Conservation (phyloP, 2,888 invertebrate genomes). For the Ectemnius lituratus region DNA sequence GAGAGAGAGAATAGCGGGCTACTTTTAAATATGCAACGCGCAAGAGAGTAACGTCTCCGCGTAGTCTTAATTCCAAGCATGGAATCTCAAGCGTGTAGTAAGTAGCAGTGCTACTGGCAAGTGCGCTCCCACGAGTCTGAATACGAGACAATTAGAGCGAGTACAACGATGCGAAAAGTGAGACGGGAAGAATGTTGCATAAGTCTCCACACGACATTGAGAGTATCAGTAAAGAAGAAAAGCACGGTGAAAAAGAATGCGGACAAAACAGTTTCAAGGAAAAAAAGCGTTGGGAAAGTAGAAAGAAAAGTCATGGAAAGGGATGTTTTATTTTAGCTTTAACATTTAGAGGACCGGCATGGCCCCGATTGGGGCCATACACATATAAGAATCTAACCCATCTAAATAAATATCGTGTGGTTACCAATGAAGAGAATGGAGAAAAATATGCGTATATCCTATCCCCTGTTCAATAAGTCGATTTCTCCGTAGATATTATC, state of each 20-base stretch:
- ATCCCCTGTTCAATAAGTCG: too few species aligned
- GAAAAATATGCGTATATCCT: too few species aligned
- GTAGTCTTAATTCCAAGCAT: slow-evolving; percentile 22
- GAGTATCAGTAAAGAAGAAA: not conserved
- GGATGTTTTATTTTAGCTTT: too few species aligned
- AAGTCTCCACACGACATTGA: not conserved
- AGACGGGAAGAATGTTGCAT: not conserved
- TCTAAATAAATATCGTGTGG: too few species aligned
- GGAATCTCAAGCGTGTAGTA: slow-evolving; percentile 24
- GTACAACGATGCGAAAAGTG: not conserved
- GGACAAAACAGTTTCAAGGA: not conserved
- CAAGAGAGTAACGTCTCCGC: not conserved
- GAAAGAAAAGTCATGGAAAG: not conserved
- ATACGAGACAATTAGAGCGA: slow-evolving; percentile 40
- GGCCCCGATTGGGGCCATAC: too few species aligned
- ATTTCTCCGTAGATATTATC: too few species aligned
- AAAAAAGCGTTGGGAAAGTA: not conserved
- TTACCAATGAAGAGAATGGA: too few species aligned
- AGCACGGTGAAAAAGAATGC: not conserved
- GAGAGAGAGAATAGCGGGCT: too few species aligned
- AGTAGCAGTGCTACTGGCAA: slow-evolving; percentile 6
- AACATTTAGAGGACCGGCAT: too few species aligned
- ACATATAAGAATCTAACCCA: too few species aligned
- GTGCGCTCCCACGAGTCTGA: slow-evolving; percentile 16
- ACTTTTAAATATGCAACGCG: not conserved